A percentile compares a stretch with the other conserved stretches of the same genome.
These are phyloP conservation scores for Acronicta psi DNA, from an alignment of 2,888 invertebrate species.

Conservation along the genomic window DNA sequence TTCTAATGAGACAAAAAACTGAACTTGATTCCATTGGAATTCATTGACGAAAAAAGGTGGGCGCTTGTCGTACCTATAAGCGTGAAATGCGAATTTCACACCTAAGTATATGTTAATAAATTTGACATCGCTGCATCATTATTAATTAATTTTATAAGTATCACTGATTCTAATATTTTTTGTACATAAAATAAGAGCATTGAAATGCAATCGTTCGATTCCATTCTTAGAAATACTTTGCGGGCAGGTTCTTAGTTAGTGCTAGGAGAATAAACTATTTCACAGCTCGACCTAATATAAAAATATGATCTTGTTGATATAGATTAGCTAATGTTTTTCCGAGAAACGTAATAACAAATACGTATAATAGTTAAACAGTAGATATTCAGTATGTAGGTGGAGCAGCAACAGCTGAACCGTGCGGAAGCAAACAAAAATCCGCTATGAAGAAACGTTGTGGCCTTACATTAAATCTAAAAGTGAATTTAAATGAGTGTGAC, in stretches of 20 bases:
- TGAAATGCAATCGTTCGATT: slow-evolving; percentile 1
- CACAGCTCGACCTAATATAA: neutral
- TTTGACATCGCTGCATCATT: slow-evolving; percentile 35
- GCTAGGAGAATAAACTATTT: neutral
- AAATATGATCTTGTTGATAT: neutral
- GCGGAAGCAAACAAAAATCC: slow-evolving; percentile 65
- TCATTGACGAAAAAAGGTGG: slow-evolving; percentile 65
- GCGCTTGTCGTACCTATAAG: slow-evolving; percentile 49
- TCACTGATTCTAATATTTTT: no score
- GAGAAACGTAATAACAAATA: neutral
- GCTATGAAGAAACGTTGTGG: slow-evolving; percentile 60
- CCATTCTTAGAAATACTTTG: slow-evolving; percentile 19
- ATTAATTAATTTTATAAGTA: slow-evolving; percentile 10
- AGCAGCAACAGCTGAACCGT: slow-evolving; percentile 41
- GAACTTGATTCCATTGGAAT: slow-evolving; percentile 64
- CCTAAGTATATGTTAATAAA: slow-evolving; percentile 11
- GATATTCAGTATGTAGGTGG: slow-evolving; percentile 34
- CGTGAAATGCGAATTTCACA: slow-evolving; percentile 38
- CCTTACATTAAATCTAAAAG: slow-evolving; percentile 60
- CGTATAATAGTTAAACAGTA: slow-evolving; percentile 4
- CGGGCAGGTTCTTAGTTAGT: slow-evolving; percentile 9
- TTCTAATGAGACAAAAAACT: slow-evolving; percentile 61
- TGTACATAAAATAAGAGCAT: slow-evolving; percentile 1
- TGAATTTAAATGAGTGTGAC: slow-evolving; percentile 56
- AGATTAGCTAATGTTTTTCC: neutral